These are phyloP conservation scores for Entomobrya multifasciata DNA, from an alignment of 2,888 invertebrate genomes.

Conservation along the genomic window DNA sequence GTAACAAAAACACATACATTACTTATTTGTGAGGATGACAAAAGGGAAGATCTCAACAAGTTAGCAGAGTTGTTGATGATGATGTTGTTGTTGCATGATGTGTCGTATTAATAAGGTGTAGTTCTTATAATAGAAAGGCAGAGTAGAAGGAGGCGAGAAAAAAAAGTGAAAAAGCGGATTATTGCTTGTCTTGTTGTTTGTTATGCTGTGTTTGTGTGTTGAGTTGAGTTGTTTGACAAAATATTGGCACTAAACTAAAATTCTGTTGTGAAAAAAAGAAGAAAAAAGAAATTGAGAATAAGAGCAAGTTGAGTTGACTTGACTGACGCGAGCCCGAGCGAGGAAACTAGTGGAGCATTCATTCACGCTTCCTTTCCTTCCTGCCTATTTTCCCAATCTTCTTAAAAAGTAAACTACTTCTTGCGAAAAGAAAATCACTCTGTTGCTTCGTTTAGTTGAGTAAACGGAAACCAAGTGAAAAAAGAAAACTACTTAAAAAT, in stretches of 20 bases:
- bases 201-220: background rate
- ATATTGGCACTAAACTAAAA: constrained; percentile 59
- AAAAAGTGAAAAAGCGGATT: constrained; percentile 31
- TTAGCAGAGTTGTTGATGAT: background rate
- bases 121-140: too few species aligned
- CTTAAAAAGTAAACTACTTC: background rate
- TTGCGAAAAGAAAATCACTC: background rate
- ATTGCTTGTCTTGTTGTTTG: constrained; percentile 41
- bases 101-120: constrained; percentile 14
- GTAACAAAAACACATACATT: too few species aligned
- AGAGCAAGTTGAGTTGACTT: constrained; percentile 31
- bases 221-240: constrained; percentile 52
- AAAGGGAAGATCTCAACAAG: constrained; percentile 21
- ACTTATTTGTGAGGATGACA: too few species aligned
- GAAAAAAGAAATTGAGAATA: background rate
- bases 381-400: constrained; percentile 12
- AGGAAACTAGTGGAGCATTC: constrained; percentile 64
- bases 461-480: constrained; percentile 33
- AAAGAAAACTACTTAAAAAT: background rate
- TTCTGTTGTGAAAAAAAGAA: constrained; percentile 23
- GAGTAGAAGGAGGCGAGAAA: background rate
- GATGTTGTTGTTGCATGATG: constrained; percentile 1
- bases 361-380: constrained; percentile 63
- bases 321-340: constrained; percentile 51
- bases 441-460: constrained; percentile 13